Evolutionary conservation across 2,888 invertebrate genomes (phyloP), one percentile per base, ranked within the genome.

Genomic region (Merodon equestris): DNA sequence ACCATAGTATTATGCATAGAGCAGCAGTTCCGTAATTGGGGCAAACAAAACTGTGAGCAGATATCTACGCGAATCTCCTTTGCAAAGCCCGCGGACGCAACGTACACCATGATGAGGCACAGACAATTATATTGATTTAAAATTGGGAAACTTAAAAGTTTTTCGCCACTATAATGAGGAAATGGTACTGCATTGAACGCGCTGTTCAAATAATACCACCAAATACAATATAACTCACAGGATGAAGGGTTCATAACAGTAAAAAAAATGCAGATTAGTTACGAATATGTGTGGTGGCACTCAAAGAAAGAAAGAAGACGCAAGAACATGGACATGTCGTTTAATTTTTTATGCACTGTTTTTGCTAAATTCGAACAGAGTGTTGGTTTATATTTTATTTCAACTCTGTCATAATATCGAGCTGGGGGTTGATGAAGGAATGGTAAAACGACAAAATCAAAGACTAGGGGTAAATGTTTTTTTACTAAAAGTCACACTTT

Each of bases 31-130:
- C 19, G 50, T 56, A 79, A 79, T 63, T 74, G 64, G 74, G 60
- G 54, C 79, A 74, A 57, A 68, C 67, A 73, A 77, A 27, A 73
- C 72, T 77, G 66, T 72, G 51, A 60, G 44, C 50, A n/a, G n/a
- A n/a, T n/a, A n/a, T n/a, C n/a, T n/a, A n/a, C 27, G 27, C 27
- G 27, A 27, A 27, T 27, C 2, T 27, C 27, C 27, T 4, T 58
- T 51, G 48, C 73, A 45, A 17, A 53, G 27, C 57, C 44, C 48
- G 47, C 51, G 50, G 44, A 42, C 48, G 40, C 54, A 7, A 18
- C 48, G 51, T 63, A 13, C 57, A 15, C n/a, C 44, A 57, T 51
- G 63, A 12, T 15, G 13, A 15, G 40, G 19, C 54, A 19, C 17
- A 47, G 10, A 27, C 27, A 27, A 27, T 14, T 17, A 36, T 42